Evolutionary conservation across 2,797 vertebrate genomes (phyloP).

Genomic region (Ctenochaetus hawaiiensis): DNA sequence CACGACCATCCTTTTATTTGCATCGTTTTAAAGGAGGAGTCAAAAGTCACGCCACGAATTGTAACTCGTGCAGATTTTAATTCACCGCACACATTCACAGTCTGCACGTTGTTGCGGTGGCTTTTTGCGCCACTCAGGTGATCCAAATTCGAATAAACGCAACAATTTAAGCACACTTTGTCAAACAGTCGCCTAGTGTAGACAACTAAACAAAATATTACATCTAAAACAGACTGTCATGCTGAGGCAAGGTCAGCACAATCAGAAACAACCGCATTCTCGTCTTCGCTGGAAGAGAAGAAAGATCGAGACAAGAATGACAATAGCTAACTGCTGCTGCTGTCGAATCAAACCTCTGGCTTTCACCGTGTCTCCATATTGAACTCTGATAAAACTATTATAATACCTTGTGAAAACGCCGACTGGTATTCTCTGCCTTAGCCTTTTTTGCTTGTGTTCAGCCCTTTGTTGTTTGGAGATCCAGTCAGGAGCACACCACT

Average conservation of each 20-base stretch:
- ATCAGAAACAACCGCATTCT: slow-evolving; percentile 9
- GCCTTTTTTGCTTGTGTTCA: slow-evolving; percentile 14
- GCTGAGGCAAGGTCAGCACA: slow-evolving; percentile 15
- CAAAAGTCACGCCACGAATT: not conserved
- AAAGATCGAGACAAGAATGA: slow-evolving; percentile 25
- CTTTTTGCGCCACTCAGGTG: slow-evolving; percentile 42
- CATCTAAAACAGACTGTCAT: not conserved
- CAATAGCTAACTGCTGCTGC: slow-evolving; percentile 21
- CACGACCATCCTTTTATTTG: rapidly evolving
- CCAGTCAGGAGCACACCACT: slow-evolving; percentile 58
- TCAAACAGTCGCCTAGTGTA: rapidly evolving
- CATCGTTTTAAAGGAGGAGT: not conserved
- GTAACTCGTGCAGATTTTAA: not conserved
- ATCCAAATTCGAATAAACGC: not conserved
- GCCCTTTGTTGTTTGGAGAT: slow-evolving; percentile 46
- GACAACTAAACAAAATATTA: rapidly evolving
- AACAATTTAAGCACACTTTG: no score
- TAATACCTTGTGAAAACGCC: slow-evolving; percentile 30
- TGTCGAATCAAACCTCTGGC: not conserved
- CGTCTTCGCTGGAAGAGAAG: slow-evolving; percentile 4
- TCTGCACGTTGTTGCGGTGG: slow-evolving; percentile 8
- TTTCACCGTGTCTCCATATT: rapidly evolving
- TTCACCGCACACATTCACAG: not conserved
- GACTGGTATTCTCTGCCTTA: not conserved
- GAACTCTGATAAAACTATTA: rapidly evolving